A percentile compares a stretch with the other conserved stretches of the same genome.
These are phyloP conservation scores for Aratinga solstitialis DNA, from an alignment of 2,797 vertebrate species.

Conservation along the genomic window DNA sequence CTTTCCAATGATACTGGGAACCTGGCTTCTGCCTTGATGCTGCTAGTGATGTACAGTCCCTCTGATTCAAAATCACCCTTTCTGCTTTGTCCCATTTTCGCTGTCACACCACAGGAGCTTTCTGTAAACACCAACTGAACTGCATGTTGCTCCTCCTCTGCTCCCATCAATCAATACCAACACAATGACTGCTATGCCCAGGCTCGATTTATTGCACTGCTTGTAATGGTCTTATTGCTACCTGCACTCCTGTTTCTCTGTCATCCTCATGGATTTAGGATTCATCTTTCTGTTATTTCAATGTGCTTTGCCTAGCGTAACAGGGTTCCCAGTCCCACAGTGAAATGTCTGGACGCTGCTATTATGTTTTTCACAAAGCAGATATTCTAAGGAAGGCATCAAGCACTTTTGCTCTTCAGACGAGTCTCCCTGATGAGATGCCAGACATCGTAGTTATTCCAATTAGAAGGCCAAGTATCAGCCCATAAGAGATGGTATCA, in stretches of 20 bases:
- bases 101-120: neutral
- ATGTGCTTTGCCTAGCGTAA: neutral
- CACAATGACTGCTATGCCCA: neutral
- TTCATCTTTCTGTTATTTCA: neutral
- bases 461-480: neutral
- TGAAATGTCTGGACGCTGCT: neutral
- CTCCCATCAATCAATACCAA: neutral
- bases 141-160: neutral
- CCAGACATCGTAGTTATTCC: neutral
- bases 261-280: neutral
- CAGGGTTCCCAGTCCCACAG: neutral
- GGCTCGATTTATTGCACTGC: neutral
- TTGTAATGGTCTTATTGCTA: neutral
- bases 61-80: neutral
- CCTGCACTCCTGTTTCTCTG: neutral
- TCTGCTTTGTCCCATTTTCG: neutral
- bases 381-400: neutral
- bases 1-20: neutral
- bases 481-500: neutral
- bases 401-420: neutral
- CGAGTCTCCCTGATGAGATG: neutral
- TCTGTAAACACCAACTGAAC: neutral
- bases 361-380: neutral
- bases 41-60: neutral
- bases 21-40: neutral